Evolutionary conservation across 2,797 vertebrate species (phyloP).

Genomic region (Ctenopoma multispine): DNA sequence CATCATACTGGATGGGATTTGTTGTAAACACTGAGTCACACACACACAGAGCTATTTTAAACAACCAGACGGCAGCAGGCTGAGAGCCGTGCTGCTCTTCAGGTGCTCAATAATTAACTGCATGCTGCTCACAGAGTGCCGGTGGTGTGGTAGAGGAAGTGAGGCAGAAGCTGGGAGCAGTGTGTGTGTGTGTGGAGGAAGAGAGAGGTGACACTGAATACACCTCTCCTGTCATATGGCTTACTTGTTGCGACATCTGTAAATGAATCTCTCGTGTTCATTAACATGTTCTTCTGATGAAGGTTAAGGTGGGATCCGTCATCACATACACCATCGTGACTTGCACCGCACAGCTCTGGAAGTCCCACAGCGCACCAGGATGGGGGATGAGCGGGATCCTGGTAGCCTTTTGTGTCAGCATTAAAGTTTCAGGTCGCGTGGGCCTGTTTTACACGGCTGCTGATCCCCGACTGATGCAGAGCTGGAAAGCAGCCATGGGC

Average conservation of each 20-base stretch:
- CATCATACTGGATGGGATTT: conserved; percentile 39
- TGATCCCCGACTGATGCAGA: conserved; percentile 68
- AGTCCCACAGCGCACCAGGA: conserved; percentile 71
- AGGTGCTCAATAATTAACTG: conserved; percentile 80
- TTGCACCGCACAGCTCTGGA: conserved; percentile 35
- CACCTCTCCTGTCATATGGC: conserved; percentile 49
- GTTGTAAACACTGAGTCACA: conserved; percentile 41
- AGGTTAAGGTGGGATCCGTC: neutral
- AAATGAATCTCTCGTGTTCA: conserved; percentile 66
- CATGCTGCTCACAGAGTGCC: conserved; percentile 53
- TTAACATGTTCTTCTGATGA: conserved; percentile 54
- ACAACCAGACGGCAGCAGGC: conserved; percentile 59
- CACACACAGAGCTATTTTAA: conserved; percentile 59
- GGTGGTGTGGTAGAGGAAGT: conserved; percentile 52
- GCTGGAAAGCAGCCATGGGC: conserved; percentile 86
- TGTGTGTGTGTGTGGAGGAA: conserved; percentile 7
- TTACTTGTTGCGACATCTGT: conserved; percentile 55
- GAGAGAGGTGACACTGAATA: conserved; percentile 45
- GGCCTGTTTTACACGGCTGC: conserved; percentile 75
- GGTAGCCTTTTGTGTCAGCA: conserved; percentile 75
- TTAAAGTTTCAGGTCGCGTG: conserved; percentile 86
- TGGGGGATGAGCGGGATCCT: conserved; percentile 31
- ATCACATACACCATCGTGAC: conserved; percentile 5
- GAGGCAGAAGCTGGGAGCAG: conserved; percentile 60
- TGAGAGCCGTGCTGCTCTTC: conserved; percentile 64